Evolutionary conservation across 1,140 invertebrate genomes (phyloP).

Genomic region (Belonocnema kinseyi): DNA sequence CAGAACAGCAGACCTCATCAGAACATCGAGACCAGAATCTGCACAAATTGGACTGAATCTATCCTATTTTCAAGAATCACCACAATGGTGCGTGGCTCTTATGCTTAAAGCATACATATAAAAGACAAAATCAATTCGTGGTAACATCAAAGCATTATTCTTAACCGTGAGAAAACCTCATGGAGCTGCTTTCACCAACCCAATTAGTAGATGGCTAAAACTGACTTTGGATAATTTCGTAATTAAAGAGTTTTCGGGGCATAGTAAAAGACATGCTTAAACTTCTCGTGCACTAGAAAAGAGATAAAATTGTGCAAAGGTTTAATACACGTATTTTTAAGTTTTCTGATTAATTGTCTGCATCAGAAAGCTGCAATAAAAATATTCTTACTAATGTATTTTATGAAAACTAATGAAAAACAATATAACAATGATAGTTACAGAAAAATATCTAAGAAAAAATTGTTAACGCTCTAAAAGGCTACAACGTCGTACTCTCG

Average conservation of each 20-base stretch:
- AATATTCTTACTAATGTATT: no score
- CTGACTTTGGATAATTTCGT: neutral
- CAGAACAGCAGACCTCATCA: no score
- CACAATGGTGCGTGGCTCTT: neutral
- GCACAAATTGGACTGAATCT: no score
- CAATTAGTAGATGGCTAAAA: neutral
- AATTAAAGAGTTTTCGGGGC: neutral
- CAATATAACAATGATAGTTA: no score
- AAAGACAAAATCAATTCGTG: neutral
- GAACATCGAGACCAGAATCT: no score
- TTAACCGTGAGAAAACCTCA: neutral
- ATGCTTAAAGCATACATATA: neutral
- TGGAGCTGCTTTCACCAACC: neutral
- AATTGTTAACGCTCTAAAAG: no score
- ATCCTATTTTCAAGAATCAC: neutral
- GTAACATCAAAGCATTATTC: neutral
- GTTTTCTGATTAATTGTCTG: neutral
- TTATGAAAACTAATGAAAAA: no score
- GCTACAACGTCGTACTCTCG: no score
- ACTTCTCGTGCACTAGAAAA: neutral
- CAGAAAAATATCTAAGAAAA: no score
- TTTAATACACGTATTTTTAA: no score
- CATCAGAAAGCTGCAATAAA: no score
- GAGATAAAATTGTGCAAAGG: no score
- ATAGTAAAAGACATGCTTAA: neutral